A percentile compares a stretch with the other conserved stretches of the same genome.
Conservation (phyloP, 2,888 invertebrate genomes). For the Ophion obscuratus region DNA sequence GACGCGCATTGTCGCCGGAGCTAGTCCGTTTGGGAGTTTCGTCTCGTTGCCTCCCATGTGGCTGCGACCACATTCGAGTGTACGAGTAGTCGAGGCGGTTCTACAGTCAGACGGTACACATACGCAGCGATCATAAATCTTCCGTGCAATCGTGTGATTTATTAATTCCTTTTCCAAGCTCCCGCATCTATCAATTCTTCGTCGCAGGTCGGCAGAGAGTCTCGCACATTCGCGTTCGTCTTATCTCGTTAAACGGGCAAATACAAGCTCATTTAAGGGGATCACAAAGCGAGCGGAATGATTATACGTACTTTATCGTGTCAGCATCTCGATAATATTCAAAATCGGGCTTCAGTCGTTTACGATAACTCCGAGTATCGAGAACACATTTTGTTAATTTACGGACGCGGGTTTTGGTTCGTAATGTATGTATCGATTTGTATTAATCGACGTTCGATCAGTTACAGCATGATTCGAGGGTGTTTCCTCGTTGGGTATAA, state of each 20-base stretch:
- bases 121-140: not conserved
- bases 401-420: not conserved
- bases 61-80: not conserved
- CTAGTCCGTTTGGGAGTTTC: slow-evolving; percentile 14
- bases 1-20: not conserved
- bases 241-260: slow-evolving; percentile 14
- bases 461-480: not conserved
- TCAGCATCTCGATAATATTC: not conserved
- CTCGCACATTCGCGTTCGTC: not conserved
- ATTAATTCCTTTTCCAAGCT: not conserved
- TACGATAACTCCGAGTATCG: not conserved
- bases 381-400: not conserved
- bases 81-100: slow-evolving; percentile 34
- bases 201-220: not conserved
- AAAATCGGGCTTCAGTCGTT: slow-evolving; percentile 3
- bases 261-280: not conserved
- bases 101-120: slow-evolving; percentile 27
- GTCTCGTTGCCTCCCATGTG: not conserved
- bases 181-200: not conserved
- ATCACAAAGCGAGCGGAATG: not conserved
- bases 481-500: slow-evolving; percentile 3
- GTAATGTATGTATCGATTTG: not conserved
- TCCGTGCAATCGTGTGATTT: not conserved
- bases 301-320: slow-evolving; percentile 2
- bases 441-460: not conserved